Evolutionary conservation across 2,797 vertebrate genomes (phyloP), one percentile per base, ranked within the genome.

Genomic region (Rhyacichthys aspro): DNA sequence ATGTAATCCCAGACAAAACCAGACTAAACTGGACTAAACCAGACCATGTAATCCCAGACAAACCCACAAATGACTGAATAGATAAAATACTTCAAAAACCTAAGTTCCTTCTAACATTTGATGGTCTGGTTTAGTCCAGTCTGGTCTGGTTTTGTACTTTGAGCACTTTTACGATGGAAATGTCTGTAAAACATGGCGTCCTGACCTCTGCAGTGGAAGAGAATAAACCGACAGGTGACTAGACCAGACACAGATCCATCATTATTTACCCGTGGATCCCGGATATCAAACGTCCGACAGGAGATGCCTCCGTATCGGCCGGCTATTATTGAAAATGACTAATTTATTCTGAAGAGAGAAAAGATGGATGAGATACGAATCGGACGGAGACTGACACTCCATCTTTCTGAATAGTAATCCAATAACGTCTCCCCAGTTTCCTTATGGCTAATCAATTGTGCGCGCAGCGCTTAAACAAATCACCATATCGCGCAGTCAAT

Each of bases 401-500:
- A 83, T 88, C 88, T 88, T 78, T 84, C 70, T 72, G 81, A 84
- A 81, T 76, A 79, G 83, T 84, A 87, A 85, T 87, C 82, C 84
- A 85, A 89, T 88, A 79, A 85, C 57, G 63, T 85, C 83, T 83
- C 79, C 77, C 9, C 65, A 69, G 81, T 82, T 87, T 83, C 79
- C 83, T 86, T 79, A 83, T 79, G 78, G 88, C 74, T 83, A 87
- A 90, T 90, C 88, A 91, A 86, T 91, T 76, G 70, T 50, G 67
- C 79, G n/a, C 47, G 63, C 65, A 41, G 73, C 56, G 23, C 63
- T 69, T 70, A 85, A 86, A 90, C 84, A 87, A 90, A 89, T 89
- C 83, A 81, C 70, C 73, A 76, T 74, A 84, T 84, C 44, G 60
- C 70, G 16, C 14, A 66, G 88, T 84, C 87, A 86, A 88, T 88